Conservation (phyloP, 2,888 invertebrate species). For the Philereme vetulata region DNA sequence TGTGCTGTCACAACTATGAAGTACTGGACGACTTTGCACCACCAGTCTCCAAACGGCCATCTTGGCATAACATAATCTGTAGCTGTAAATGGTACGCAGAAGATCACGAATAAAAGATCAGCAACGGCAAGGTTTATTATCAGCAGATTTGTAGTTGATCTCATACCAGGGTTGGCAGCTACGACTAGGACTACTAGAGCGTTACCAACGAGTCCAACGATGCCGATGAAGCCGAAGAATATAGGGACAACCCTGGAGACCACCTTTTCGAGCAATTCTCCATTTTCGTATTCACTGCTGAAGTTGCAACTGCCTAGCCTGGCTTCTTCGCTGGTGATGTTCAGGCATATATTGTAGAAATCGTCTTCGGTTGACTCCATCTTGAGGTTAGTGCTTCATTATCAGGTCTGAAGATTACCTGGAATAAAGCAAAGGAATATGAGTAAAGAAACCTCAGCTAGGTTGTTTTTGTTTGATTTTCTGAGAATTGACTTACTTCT, state of each 20-base stretch:
- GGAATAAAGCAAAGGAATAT: constrained; percentile 15
- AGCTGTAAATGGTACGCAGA: constrained; percentile 97
- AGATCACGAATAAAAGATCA: constrained; percentile 94
- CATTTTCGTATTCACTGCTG: constrained; percentile 73
- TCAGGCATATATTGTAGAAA: constrained; percentile 72
- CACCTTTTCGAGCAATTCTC: constrained; percentile 84
- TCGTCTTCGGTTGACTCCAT: constrained; percentile 77
- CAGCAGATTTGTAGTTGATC: constrained; percentile 95
- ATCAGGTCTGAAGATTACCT: constrained; percentile 28
- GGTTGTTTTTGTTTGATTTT: too few relatives aligned
- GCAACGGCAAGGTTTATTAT: constrained; percentile 96
- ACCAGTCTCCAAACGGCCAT: constrained; percentile 96
- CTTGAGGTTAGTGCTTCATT: constrained; percentile 51
- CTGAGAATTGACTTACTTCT: too few relatives aligned
- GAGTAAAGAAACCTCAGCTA: not conserved
- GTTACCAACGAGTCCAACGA: constrained; percentile 95
- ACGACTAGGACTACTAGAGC: constrained; percentile 95
- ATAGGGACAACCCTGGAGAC: constrained; percentile 90
- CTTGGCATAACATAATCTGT: constrained; percentile 93
- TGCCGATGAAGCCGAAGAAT: constrained; percentile 93
- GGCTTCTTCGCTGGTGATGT: constrained; percentile 67
- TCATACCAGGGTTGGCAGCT: constrained; percentile 94
- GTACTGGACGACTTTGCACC: constrained; percentile 96
- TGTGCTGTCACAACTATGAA: constrained; percentile 96
- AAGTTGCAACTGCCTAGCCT: constrained; percentile 67